Conservation (phyloP, 2,888 invertebrate genomes). For the Pardosa pseudoannulata region DNA sequence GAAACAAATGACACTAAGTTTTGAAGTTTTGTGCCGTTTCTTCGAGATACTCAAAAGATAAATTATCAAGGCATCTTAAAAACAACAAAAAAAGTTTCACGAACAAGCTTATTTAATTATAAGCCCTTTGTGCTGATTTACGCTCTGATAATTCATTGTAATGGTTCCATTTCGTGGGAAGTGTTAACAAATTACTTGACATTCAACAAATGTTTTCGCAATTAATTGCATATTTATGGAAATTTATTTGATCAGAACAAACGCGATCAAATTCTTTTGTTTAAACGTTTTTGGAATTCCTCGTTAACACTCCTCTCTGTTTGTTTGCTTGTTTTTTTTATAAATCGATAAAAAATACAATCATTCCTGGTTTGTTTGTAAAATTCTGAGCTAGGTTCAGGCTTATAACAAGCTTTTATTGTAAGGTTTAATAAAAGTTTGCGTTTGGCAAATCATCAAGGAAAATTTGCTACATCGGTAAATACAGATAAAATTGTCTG, state of each 20-base stretch:
- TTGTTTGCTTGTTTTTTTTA: no score
- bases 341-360: no score
- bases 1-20: background rate
- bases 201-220: background rate
- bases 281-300: background rate
- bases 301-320: no score
- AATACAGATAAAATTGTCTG: no score
- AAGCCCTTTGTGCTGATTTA: background rate
- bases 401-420: no score
- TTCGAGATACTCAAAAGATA: background rate
- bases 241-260: background rate
- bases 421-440: no score
- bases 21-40: background rate
- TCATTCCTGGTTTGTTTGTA: no score
- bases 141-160: background rate
- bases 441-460: no score
- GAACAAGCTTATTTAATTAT: background rate
- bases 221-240: slow-evolving; percentile 3
- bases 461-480: no score
- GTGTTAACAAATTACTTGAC: slow-evolving; percentile 7
- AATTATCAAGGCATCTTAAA: background rate
- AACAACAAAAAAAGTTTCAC: background rate
- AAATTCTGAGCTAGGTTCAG: no score
- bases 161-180: background rate
- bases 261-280: background rate